Evolutionary conservation across 2,888 invertebrate species (phyloP), one percentile per base, ranked within the genome.

Genomic region (Dolichomitus sp.): DNA sequence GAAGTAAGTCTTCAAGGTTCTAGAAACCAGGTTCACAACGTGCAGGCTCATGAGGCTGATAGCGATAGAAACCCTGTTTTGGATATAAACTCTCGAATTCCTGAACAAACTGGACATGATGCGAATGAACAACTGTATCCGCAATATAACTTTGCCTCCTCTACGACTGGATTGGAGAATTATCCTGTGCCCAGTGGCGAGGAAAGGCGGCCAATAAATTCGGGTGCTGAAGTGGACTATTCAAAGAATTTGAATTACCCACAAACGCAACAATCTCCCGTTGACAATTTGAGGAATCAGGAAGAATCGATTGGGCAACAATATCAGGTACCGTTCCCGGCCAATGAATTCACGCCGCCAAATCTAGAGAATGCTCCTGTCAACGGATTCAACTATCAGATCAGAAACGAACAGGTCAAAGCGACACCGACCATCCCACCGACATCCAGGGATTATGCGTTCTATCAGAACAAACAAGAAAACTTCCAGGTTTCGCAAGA

Each of bases 371-470:
- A 80, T 2, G 54, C 83, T 2, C 91, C 91, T 0, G 86, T 91
- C 1, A 91, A 91, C 65, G 92, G 91, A 57, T 93, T 92, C 77
- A 92, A 92, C 80, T 93, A 91, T 79, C 89, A 89, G 12, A 78
- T 80, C 42, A 76, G 78, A 3, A 83, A 84, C 19, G 87, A 87
- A n/a, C 68, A 77, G 45, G 40, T 57, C 11, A 63, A 81, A 9
- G 30, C 83, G 3, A 70, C 75, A 17, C 66, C 85, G 12, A 83
- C 79, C 0, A 80, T 86, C 6, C 84, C 88, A 3, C 84, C 87
- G 57, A 84, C 86, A 11, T 75, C 88, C 3, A 85, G 85, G 52
- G 90, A 91, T 9, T 91, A 88, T 80, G 19, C 87, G 7, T 91
- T 88, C 75, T 89, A 89, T 37, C 84, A 87, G 19, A 90, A 88